phyloP scores from a whole-genome alignment of 2,113 vertebrate genomes.

The Theropithecus gelada region DNA sequence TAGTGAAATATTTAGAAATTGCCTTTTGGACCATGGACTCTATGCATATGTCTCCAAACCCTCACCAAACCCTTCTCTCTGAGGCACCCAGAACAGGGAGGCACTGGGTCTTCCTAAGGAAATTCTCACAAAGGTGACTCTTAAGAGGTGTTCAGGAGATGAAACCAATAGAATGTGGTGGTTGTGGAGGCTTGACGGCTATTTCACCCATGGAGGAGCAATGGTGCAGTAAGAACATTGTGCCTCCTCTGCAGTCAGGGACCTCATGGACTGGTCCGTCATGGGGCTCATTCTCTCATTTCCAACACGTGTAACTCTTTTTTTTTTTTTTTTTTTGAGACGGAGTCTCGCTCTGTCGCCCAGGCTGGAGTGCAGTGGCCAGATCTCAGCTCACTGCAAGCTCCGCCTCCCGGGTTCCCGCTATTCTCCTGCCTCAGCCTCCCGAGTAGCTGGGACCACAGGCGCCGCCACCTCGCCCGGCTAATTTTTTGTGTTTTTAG shows the following conservation, averaged over 20 bases:
- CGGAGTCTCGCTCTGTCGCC: too few relatives aligned
- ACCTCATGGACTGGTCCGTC: background rate
- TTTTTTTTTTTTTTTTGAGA: too few relatives aligned
- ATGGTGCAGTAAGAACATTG: background rate
- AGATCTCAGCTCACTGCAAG: too few relatives aligned
- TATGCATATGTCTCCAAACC: background rate
- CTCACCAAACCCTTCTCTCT: background rate
- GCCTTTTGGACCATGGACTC: background rate
- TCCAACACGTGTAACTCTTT: background rate
- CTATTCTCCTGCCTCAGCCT: too few relatives aligned
- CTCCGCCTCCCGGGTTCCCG: too few relatives aligned
- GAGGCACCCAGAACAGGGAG: background rate
- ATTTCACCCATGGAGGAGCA: background rate
- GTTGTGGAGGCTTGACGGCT: background rate
- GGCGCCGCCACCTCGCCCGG: too few relatives aligned
- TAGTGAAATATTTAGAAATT: background rate
- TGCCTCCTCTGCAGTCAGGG: background rate
- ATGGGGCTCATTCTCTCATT: background rate
- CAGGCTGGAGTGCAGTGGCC: too few relatives aligned
- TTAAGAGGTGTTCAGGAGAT: background rate
- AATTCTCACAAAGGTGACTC: background rate
- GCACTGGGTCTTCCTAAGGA: background rate
- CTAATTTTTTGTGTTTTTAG: too few relatives aligned
- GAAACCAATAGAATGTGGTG: background rate
- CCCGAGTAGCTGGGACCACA: too few relatives aligned